A percentile compares a stretch with the other conserved stretches of the same genome.
Evolutionary conservation across 2,888 invertebrate genomes (phyloP).

Genomic region (Prosopocoilus inquinatus): DNA sequence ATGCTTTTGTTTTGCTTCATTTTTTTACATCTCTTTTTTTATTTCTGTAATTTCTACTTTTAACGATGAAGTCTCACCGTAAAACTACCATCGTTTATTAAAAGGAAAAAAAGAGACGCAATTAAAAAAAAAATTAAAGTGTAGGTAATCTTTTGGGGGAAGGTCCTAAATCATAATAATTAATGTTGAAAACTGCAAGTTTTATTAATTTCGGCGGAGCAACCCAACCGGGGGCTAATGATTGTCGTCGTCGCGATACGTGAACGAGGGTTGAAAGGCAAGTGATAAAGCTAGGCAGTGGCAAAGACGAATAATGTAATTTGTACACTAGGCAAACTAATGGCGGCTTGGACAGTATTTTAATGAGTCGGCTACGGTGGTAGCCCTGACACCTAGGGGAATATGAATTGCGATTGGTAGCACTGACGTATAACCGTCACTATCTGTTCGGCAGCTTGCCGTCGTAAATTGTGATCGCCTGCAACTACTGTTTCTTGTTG

Average conservation of each 20-base stretch:
- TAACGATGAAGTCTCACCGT: too few species aligned
- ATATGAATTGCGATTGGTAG: conserved; percentile 50
- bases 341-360: conserved; percentile 54
- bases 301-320: conserved; percentile 55
- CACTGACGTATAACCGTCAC: conserved; percentile 42
- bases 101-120: too few species aligned
- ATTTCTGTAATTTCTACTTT: too few species aligned
- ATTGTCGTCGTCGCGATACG: not conserved
- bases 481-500: too few species aligned
- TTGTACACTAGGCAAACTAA: conserved; percentile 51
- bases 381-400: conserved; percentile 49
- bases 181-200: too few species aligned
- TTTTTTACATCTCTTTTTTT: not conserved
- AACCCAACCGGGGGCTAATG: too few species aligned
- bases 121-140: too few species aligned
- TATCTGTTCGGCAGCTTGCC: conserved; percentile 17
- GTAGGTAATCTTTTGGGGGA: too few species aligned
- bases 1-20: not conserved
- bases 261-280: conserved; percentile 2
- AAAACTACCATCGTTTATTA: too few species aligned
- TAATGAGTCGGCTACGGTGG: conserved; percentile 52
- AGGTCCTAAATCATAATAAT: too few species aligned
- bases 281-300: conserved; percentile 33
- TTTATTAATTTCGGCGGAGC: too few species aligned
- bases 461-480: conserved; percentile 4